phyloP scores from a whole-genome alignment of 2,113 vertebrate species.

The Rhombomys opimus region DNA sequence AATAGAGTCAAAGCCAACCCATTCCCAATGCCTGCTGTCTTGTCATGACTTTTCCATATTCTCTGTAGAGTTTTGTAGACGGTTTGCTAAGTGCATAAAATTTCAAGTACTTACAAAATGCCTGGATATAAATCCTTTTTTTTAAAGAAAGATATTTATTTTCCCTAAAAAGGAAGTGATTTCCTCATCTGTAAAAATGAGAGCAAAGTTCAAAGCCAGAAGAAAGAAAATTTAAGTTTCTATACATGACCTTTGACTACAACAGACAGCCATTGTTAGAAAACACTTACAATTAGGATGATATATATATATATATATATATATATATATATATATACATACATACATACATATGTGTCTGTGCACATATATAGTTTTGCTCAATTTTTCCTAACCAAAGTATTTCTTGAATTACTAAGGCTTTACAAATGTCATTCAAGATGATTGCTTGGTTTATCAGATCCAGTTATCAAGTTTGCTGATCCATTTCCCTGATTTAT shows the following conservation, averaged over 20 bases:
- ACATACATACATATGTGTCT: too few relatives aligned
- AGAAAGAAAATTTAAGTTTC: not conserved
- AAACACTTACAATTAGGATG: not conserved
- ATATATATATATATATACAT: not conserved
- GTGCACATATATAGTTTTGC: not conserved
- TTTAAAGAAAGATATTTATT: conserved; percentile 55
- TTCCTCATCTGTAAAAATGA: conserved; percentile 11
- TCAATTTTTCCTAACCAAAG: conserved; percentile 43
- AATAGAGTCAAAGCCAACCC: not conserved
- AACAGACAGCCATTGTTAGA: conserved; percentile 30
- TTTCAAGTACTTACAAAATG: conserved; percentile 77
- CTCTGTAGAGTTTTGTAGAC: conserved; percentile 45
- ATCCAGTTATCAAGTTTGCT: conserved; percentile 46
- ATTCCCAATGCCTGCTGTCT: not conserved
- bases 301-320: not conserved
- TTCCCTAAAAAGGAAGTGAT: conserved; percentile 54
- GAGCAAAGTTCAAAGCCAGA: conserved; percentile 37
- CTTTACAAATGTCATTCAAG: conserved; percentile 39
- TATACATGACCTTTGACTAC: not conserved
- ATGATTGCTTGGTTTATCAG: conserved; percentile 44
- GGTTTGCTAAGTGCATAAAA: conserved; percentile 70
- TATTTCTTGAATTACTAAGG: conserved; percentile 3
- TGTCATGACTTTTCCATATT: conserved; percentile 70
- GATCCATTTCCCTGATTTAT: conserved; percentile 48
- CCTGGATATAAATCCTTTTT: conserved; percentile 73